These are phyloP conservation scores for Antechinus flavipes DNA, from an alignment of 2,113 vertebrate genomes.

Conservation along the genomic window DNA sequence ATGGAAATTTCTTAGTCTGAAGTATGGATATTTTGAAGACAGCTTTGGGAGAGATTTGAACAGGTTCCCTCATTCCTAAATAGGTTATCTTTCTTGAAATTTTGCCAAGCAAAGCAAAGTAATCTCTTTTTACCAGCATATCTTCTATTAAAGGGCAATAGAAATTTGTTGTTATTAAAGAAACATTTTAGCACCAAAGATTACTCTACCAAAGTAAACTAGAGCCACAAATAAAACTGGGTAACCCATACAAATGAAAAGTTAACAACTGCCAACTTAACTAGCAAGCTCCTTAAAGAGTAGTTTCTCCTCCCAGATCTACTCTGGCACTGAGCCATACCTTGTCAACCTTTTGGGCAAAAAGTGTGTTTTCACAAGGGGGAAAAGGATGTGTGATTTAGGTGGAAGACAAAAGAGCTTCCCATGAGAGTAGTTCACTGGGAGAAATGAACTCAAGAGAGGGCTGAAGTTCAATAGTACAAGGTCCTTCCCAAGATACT, in stretches of 20 bases:
- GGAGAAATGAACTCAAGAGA: not conserved
- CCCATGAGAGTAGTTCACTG: not conserved
- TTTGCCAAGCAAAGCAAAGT: slow-evolving; percentile 79
- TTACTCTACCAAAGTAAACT: not conserved
- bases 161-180: not conserved
- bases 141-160: slow-evolving; percentile 45
- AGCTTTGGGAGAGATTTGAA: slow-evolving; percentile 62
- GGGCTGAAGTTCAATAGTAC: not conserved
- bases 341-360: not conserved
- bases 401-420: not conserved
- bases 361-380: not conserved
- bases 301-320: not conserved
- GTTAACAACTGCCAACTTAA: slow-evolving; percentile 25
- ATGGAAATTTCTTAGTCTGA: slow-evolving; percentile 68
- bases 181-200: slow-evolving; percentile 21
- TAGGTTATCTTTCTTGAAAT: slow-evolving; percentile 78
- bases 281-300: not conserved
- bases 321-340: not conserved
- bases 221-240: not conserved
- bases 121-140: slow-evolving; percentile 67
- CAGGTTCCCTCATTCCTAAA: slow-evolving; percentile 69
- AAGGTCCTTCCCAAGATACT: not conserved
- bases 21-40: slow-evolving; percentile 68
- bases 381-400: not conserved
- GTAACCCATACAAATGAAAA: slow-evolving; percentile 15